These are phyloP conservation scores for Drosophila tripunctata DNA, from an alignment of 2,888 invertebrate species.

Conservation along the genomic window DNA sequence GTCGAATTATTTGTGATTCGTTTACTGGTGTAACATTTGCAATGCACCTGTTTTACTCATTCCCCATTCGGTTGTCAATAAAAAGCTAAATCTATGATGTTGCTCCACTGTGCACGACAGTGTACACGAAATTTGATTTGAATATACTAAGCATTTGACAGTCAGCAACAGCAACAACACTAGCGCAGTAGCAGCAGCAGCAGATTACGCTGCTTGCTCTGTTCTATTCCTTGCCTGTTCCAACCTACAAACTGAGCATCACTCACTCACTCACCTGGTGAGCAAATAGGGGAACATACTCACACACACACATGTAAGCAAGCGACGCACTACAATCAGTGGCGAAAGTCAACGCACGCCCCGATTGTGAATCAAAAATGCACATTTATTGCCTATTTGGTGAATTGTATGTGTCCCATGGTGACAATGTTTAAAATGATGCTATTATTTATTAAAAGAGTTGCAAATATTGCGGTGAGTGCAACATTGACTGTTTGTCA, in stretches of 20 bases:
- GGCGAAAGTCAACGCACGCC: slow-evolving; percentile 49
- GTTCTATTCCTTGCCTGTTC: slow-evolving; percentile 58
- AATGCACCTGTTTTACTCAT: slow-evolving; percentile 65
- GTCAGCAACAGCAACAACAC: slow-evolving; percentile 29
- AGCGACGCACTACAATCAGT: slow-evolving; percentile 57
- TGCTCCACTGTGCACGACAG: slow-evolving; percentile 44
- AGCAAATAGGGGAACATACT: slow-evolving; percentile 59
- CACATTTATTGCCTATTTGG: background rate
- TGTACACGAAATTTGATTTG: slow-evolving; percentile 69
- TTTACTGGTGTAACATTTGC: slow-evolving; percentile 32
- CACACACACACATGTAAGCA: slow-evolving; percentile 28
- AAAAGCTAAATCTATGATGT: slow-evolving; percentile 32
- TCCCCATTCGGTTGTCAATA: slow-evolving; percentile 37
- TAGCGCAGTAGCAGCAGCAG: slow-evolving; percentile 35
- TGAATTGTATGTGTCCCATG: background rate
- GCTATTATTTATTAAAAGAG: background rate
- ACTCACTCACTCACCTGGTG: slow-evolving; percentile 78
- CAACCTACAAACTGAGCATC: slow-evolving; percentile 67
- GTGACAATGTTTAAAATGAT: background rate
- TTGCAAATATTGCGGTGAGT: background rate
- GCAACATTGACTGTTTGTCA: slow-evolving; percentile 24
- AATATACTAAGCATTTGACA: slow-evolving; percentile 72
- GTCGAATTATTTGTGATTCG: slow-evolving; percentile 3
- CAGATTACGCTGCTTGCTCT: slow-evolving; percentile 62
- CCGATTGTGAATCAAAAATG: background rate